Evolutionary conservation across 35 echinoderm and acorn worm species (phyloP).

Genomic region (Ophioderma brevispina): DNA sequence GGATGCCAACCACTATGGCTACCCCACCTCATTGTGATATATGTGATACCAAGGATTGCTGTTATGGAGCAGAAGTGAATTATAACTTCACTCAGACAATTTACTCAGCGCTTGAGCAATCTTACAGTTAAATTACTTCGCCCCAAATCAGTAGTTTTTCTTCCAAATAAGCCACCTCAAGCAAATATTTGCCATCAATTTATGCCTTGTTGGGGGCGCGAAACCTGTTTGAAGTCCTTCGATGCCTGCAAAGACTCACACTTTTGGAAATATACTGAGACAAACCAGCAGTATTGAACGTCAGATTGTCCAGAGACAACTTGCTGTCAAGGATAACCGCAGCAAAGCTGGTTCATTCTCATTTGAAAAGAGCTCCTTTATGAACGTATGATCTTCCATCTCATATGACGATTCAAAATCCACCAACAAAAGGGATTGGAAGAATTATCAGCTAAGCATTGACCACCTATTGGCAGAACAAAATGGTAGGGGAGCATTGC

Average conservation of each 20-base stretch:
- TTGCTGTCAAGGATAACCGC: neutral
- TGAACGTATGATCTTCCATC: neutral
- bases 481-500: too few relatives aligned
- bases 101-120: neutral
- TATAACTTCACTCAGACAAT: neutral
- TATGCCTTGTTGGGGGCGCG: neutral
- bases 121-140: neutral
- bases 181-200: neutral
- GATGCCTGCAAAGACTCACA: neutral
- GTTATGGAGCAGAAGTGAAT: neutral
- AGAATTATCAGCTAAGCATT: too few relatives aligned
- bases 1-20: neutral
- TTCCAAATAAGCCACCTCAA: neutral
- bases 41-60: neutral
- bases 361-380: neutral
- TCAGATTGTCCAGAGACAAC: neutral
- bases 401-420: too few relatives aligned
- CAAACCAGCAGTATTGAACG: neutral
- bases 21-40: neutral
- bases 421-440: too few relatives aligned
- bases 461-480: too few relatives aligned
- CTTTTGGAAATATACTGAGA: neutral
- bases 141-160: neutral
- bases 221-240: neutral
- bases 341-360: neutral